Percentiles rank a stretch among this genome's conserved stretches.
These are phyloP conservation scores for Meganola albula DNA, from an alignment of 2,888 invertebrate genomes.

Conservation along the genomic window DNA sequence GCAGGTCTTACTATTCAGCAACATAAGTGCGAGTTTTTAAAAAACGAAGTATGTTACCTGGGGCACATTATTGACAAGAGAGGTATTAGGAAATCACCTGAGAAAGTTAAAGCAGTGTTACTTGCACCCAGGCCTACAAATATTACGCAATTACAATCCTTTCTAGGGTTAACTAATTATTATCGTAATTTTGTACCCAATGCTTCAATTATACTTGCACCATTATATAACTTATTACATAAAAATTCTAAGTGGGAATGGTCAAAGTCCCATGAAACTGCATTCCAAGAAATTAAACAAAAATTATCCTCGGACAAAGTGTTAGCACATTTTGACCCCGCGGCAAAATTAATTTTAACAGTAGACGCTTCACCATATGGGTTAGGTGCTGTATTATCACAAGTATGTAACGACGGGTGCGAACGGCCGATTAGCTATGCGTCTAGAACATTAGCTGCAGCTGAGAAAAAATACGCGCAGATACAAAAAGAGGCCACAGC, in stretches of 20 bases:
- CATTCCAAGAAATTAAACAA: conserved; percentile 4
- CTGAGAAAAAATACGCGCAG: conserved; percentile 24
- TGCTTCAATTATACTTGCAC: neutral
- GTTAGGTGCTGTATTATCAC: conserved; percentile 6
- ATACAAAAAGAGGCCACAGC: conserved; percentile 31
- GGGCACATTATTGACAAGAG: conserved; percentile 10
- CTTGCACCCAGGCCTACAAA: neutral
- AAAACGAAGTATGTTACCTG: no score
- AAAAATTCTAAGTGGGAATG: conserved; percentile 16
- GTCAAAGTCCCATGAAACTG: conserved; percentile 6
- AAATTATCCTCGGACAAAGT: conserved; percentile 3
- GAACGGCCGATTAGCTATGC: conserved; percentile 9
- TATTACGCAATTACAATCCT: neutral
- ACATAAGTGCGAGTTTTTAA: conserved; percentile 17
- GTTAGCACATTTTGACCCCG: conserved; percentile 5
- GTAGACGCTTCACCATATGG: conserved; percentile 8
- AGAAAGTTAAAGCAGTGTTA: neutral
- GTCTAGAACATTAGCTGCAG: conserved; percentile 10
- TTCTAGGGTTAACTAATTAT: neutral
- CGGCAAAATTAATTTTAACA: conserved; percentile 5
- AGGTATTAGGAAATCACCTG: conserved; percentile 5
- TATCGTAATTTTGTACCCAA: neutral
- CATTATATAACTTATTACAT: neutral
- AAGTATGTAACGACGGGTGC: neutral
- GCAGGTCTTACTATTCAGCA: conserved; percentile 7